These are phyloP conservation scores for Calephelis nemesis DNA, from an alignment of 1,140 invertebrate genomes.

Conservation along the genomic window DNA sequence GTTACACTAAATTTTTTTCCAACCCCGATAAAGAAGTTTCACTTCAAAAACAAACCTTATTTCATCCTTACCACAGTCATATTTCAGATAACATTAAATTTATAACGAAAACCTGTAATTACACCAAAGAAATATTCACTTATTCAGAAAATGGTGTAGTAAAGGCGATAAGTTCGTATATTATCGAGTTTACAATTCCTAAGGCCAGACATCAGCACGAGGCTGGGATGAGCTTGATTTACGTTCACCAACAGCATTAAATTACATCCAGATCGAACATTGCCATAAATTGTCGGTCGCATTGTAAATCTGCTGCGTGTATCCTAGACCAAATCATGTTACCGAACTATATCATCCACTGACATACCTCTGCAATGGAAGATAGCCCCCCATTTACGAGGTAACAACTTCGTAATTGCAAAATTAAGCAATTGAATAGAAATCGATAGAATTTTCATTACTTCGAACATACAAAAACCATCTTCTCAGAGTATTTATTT, in stretches of 20 bases:
- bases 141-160: conserved; percentile 4
- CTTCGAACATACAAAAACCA: too few species aligned
- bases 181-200: conserved; percentile 45
- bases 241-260: conserved; percentile 71
- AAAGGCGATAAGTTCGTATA: conserved; percentile 29
- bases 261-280: conserved; percentile 77
- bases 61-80: too few species aligned
- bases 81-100: too few species aligned
- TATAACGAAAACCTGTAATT: not conserved
- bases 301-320: conserved; percentile 74
- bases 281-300: conserved; percentile 69
- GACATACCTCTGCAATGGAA: conserved; percentile 35
- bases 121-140: conserved; percentile 9
- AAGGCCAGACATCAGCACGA: conserved; percentile 54
- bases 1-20: too few species aligned
- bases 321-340: conserved; percentile 71
- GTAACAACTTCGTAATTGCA: too few species aligned
- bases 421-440: too few species aligned
- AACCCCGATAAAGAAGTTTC: too few species aligned
- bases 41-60: too few species aligned
- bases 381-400: too few species aligned
- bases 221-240: conserved; percentile 72
- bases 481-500: too few species aligned
- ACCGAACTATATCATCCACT: conserved; percentile 61
- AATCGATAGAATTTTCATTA: too few species aligned